phyloP scores from a whole-genome alignment of 1,140 invertebrate species.

The Drosophila bocki region DNA sequence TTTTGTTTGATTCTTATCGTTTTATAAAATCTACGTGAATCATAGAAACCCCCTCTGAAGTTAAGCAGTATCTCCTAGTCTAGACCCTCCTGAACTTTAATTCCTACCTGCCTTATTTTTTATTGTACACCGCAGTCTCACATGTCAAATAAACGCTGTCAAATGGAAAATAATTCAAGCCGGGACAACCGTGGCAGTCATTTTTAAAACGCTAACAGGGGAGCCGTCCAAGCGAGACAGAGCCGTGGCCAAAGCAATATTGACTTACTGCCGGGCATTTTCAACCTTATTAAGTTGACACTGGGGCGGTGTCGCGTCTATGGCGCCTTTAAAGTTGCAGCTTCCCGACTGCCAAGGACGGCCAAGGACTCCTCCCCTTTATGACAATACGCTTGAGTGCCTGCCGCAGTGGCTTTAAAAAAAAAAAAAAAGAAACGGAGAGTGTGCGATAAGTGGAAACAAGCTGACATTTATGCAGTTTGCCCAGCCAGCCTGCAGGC shows the following conservation, averaged over 20 bases:
- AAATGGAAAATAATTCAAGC: conserved; percentile 73
- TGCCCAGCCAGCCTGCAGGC: conserved; percentile 75
- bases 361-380: conserved; percentile 25
- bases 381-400: conserved; percentile 69
- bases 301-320: conserved; percentile 38
- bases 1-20: too few species aligned
- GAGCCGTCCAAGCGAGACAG: conserved; percentile 26
- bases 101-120: conserved; percentile 1
- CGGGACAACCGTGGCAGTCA: conserved; percentile 29
- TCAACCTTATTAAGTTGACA: conserved; percentile 65
- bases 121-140: conserved; percentile 49
- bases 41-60: too few species aligned
- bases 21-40: too few species aligned
- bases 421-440: conserved; percentile 14
- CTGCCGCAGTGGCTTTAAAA: conserved; percentile 51
- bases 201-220: conserved; percentile 49
- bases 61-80: conserved; percentile 6
- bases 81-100: too few species aligned
- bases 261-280: conserved; percentile 58
- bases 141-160: conserved; percentile 66
- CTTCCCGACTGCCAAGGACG: conserved; percentile 10
- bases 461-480: conserved; percentile 83
- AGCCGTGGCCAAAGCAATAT: conserved; percentile 37
- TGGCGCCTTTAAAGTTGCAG: conserved; percentile 37
- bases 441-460: conserved; percentile 81